Percentiles rank a stretch among this genome's conserved stretches.
These are phyloP conservation scores for Corvus moneduloides DNA, from an alignment of 2,113 vertebrate genomes.

Conservation along the genomic window DNA sequence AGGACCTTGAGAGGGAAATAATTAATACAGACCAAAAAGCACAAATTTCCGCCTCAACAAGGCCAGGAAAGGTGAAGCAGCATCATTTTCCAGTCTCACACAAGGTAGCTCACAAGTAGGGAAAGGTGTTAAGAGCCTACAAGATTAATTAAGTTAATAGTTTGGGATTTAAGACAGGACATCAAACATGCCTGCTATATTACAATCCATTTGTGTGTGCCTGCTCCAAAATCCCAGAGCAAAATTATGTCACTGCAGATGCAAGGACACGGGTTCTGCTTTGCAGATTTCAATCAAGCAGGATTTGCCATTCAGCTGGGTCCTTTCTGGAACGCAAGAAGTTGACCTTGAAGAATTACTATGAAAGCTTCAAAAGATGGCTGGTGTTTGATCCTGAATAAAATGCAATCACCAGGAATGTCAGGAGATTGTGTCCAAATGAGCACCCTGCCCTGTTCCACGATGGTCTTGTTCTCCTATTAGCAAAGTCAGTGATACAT, in stretches of 20 bases:
- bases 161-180: constrained; percentile 25
- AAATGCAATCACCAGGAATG: background rate
- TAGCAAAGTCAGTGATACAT: background rate
- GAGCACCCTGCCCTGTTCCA: background rate
- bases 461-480: background rate
- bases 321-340: background rate
- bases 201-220: background rate
- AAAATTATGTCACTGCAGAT: constrained; percentile 10
- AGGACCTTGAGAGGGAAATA: background rate
- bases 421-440: background rate
- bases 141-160: constrained; percentile 48
- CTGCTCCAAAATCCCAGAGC: background rate
- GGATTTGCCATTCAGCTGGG: background rate
- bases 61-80: constrained; percentile 10
- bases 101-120: background rate
- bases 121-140: constrained; percentile 7
- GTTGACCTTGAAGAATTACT: background rate
- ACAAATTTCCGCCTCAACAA: background rate
- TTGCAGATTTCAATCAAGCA: constrained; percentile 7
- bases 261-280: background rate
- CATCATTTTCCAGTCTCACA: background rate
- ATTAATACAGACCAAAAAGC: background rate
- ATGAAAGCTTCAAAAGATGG: background rate
- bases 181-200: background rate
- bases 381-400: background rate